Evolutionary conservation across 2,113 vertebrate species (phyloP).

Genomic region (Barnardius zonarius): DNA sequence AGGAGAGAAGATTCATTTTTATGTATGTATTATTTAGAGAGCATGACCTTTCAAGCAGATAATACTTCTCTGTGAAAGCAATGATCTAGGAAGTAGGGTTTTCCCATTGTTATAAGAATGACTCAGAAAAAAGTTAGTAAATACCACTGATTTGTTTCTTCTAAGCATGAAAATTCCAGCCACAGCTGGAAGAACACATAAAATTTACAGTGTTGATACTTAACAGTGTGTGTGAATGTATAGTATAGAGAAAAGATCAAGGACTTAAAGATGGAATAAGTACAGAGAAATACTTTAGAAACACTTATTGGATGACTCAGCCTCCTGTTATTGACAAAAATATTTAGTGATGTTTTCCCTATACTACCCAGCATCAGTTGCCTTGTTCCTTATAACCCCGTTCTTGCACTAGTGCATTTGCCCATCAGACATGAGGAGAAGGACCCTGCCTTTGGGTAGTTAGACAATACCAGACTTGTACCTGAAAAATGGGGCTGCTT

Average conservation of each 20-base stretch:
- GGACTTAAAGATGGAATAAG: not conserved
- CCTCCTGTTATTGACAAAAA: not conserved
- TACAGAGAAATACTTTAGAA: not conserved
- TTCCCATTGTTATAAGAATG: not conserved
- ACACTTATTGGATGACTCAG: not conserved
- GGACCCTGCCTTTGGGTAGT: not conserved
- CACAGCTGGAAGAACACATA: not conserved
- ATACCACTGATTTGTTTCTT: not conserved
- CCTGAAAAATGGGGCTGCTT: fast-evolving
- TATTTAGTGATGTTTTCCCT: not conserved
- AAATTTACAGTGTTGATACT: not conserved
- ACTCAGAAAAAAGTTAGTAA: not conserved
- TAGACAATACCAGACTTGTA: not conserved
- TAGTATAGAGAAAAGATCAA: not conserved
- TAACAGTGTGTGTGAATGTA: not conserved
- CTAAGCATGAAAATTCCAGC: not conserved
- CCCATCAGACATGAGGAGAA: not conserved
- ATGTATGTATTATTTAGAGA: not conserved
- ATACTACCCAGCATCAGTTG: not conserved
- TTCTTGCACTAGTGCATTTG: not conserved
- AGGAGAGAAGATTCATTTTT: not conserved
- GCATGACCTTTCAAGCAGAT: not conserved
- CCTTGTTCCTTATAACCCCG: not conserved
- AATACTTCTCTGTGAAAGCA: not conserved
- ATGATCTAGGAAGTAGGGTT: not conserved